phyloP scores from a whole-genome alignment of 2,113 vertebrate species.

The Sinocyclocheilus maitianheensis region DNA sequence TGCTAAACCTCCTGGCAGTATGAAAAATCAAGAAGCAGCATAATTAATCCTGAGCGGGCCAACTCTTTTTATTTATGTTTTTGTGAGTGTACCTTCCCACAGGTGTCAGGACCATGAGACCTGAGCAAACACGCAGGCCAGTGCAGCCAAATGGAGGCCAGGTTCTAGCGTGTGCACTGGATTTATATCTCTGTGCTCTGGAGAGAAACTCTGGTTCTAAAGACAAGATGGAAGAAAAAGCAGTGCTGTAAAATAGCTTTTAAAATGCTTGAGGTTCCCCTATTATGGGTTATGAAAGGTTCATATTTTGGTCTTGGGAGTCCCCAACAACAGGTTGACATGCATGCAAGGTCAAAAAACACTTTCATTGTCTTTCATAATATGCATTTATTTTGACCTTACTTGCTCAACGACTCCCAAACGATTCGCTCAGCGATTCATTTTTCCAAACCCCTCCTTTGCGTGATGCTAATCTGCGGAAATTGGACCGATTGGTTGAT shows the following conservation, averaged over 20 bases:
- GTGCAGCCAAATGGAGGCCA: constrained; percentile 4
- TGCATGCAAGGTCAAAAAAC: too few species aligned
- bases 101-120: constrained; percentile 32
- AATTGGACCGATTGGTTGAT: too few species aligned
- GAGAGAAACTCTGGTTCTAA: constrained; percentile 31
- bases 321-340: too few species aligned
- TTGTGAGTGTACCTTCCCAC: constrained; percentile 12
- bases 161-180: not conserved
- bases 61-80: constrained; percentile 13
- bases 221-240: constrained; percentile 27
- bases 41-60: constrained; percentile 10
- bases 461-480: too few species aligned
- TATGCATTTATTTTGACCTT: too few species aligned
- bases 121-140: constrained; percentile 32
- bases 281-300: too few species aligned
- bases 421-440: too few species aligned
- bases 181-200: constrained; percentile 34
- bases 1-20: not conserved
- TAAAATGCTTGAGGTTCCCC: not conserved
- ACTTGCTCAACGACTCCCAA: too few species aligned
- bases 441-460: too few species aligned
- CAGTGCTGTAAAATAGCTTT: not conserved
- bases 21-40: not conserved
- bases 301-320: too few species aligned
- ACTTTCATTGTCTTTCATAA: too few species aligned